These are phyloP conservation scores for Corapipo altera DNA, from an alignment of 2,113 vertebrate genomes.

Conservation along the genomic window DNA sequence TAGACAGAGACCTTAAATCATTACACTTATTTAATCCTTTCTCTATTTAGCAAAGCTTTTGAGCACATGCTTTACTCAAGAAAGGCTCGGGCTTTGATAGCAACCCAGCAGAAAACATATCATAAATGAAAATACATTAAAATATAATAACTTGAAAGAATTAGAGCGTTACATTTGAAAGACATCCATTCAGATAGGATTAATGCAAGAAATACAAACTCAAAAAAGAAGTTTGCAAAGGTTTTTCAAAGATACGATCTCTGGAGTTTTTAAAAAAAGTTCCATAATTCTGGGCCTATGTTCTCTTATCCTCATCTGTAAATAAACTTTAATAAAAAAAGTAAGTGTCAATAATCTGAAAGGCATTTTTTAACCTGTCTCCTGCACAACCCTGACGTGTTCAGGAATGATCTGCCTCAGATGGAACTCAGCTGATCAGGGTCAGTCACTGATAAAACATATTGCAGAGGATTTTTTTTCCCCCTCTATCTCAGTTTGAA, in stretches of 20 bases:
- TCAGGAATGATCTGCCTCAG: slow-evolving; percentile 58
- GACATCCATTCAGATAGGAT: slow-evolving; percentile 39
- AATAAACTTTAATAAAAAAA: slow-evolving; percentile 72
- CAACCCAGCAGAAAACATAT: neutral
- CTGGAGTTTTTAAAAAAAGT: slow-evolving; percentile 68
- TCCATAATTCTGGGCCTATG: slow-evolving; percentile 40
- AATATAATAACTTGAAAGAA: slow-evolving; percentile 38
- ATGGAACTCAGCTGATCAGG: slow-evolving; percentile 71
- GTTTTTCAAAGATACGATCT: slow-evolving; percentile 69
- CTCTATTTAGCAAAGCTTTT: slow-evolving; percentile 1
- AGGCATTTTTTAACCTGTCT: slow-evolving; percentile 71
- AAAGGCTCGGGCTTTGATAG: neutral
- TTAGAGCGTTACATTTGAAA: slow-evolving; percentile 37
- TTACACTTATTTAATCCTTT: slow-evolving; percentile 25
- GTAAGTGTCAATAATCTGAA: slow-evolving; percentile 72
- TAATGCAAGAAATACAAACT: slow-evolving; percentile 49
- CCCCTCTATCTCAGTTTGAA: slow-evolving; percentile 65
- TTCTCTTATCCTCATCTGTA: slow-evolving; percentile 58
- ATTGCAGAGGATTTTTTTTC: slow-evolving; percentile 73
- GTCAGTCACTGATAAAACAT: slow-evolving; percentile 77
- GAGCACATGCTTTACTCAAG: neutral
- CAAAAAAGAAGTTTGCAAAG: slow-evolving; percentile 46
- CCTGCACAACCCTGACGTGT: slow-evolving; percentile 53
- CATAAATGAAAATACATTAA: slow-evolving; percentile 12
- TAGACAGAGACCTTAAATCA: slow-evolving; percentile 6